Evolutionary conservation across 2,888 invertebrate genomes (phyloP).

Genomic region (Cheiracanthium punctorium): DNA sequence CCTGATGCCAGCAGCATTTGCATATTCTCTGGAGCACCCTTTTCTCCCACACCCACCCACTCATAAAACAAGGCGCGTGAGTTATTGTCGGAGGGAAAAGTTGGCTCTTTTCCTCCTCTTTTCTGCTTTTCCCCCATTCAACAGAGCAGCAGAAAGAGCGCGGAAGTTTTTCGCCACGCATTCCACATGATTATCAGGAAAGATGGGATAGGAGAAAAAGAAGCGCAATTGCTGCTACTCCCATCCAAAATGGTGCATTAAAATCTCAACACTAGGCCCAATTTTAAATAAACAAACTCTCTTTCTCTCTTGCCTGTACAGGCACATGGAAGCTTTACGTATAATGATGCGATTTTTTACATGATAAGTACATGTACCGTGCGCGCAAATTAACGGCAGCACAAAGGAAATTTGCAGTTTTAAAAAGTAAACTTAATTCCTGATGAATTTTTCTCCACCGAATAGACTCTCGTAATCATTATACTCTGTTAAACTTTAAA

Average conservation of each 20-base stretch:
- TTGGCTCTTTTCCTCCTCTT: constrained; percentile 44
- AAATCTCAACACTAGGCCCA: constrained; percentile 7
- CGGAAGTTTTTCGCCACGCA: constrained; percentile 1
- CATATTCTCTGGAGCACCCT: constrained; percentile 60
- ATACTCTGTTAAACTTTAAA: too few relatives aligned
- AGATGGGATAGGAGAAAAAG: neutral
- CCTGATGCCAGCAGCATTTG: constrained; percentile 48
- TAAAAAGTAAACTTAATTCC: neutral
- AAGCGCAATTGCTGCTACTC: neutral
- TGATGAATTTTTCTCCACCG: too few relatives aligned
- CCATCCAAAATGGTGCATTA: constrained; percentile 1
- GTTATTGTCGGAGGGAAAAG: constrained; percentile 63
- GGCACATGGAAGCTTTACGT: neutral
- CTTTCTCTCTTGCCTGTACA: neutral
- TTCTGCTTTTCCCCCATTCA: constrained; percentile 20
- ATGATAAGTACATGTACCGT: neutral
- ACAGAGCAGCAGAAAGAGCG: constrained; percentile 10
- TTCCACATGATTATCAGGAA: constrained; percentile 17
- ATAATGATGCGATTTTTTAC: neutral
- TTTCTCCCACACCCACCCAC: constrained; percentile 9
- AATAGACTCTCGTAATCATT: too few relatives aligned
- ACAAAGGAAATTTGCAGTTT: neutral
- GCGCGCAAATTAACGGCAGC: neutral
- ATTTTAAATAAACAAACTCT: constrained; percentile 1
- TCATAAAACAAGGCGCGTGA: constrained; percentile 61